phyloP scores from a whole-genome alignment of 1,140 invertebrate species.

The Drosophila aff. region DNA sequence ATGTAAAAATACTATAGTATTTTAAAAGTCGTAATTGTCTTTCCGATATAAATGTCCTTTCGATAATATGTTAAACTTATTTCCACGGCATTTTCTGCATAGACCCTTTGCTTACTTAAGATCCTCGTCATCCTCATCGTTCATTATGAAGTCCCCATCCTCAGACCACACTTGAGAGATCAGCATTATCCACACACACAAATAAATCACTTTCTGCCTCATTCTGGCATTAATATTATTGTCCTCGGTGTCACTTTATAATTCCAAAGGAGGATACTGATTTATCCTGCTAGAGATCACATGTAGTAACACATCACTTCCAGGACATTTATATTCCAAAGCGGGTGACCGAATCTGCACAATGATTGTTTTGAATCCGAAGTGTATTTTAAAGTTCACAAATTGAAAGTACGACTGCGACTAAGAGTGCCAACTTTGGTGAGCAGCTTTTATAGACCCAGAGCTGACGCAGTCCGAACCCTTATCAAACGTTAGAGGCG shows the following conservation, averaged over 20 bases:
- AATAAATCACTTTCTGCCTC: slow-evolving; percentile 45
- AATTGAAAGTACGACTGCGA: slow-evolving; percentile 46
- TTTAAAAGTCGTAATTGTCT: neutral
- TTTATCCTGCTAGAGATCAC: slow-evolving; percentile 7
- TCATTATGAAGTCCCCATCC: slow-evolving; percentile 64
- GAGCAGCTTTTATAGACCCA: slow-evolving; percentile 62
- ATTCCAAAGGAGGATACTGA: neutral
- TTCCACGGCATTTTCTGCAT: neutral
- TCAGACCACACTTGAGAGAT: slow-evolving; percentile 40
- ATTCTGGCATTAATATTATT: slow-evolving; percentile 32
- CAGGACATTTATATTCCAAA: slow-evolving; percentile 10
- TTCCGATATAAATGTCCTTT: neutral
- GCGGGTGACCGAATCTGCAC: neutral
- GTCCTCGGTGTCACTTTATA: neutral
- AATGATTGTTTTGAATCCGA: neutral
- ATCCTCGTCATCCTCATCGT: slow-evolving; percentile 62
- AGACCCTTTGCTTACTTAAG: slow-evolving; percentile 46
- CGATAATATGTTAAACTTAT: neutral
- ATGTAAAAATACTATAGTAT: neutral
- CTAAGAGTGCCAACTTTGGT: slow-evolving; percentile 29
- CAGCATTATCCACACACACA: slow-evolving; percentile 41
- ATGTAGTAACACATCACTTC: slow-evolving; percentile 56
- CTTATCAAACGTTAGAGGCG: slow-evolving; percentile 50
- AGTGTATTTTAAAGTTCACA: slow-evolving; percentile 5
- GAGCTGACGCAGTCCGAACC: neutral